These are phyloP conservation scores for Lanius ludovicianus DNA, from an alignment of 2,113 vertebrate species.

Conservation along the genomic window DNA sequence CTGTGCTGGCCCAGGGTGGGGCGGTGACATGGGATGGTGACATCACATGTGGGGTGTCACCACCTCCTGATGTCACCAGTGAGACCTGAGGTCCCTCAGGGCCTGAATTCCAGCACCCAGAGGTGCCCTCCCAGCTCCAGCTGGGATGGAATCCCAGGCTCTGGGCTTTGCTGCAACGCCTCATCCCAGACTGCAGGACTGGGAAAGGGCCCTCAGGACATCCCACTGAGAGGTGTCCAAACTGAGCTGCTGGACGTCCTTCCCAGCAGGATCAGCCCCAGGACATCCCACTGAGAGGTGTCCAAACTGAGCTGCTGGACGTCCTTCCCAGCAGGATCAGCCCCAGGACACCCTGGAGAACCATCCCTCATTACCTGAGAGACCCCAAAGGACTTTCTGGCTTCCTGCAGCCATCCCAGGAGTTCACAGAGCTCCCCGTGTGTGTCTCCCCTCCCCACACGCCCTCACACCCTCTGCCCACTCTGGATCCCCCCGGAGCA, in stretches of 20 bases:
- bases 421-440: not conserved
- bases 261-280: too few relatives aligned
- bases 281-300: not conserved
- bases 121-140: not conserved
- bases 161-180: not conserved
- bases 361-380: not conserved
- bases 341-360: not conserved
- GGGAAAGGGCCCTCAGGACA: not conserved
- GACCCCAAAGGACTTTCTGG: not conserved
- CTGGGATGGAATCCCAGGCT: not conserved
- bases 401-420: not conserved
- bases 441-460: not conserved
- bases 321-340: not conserved
- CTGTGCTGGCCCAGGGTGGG: not conserved
- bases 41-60: not conserved
- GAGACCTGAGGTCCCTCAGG: not conserved
- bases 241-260: too few relatives aligned
- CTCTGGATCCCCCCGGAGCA: not conserved
- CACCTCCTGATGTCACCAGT: not conserved
- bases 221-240: too few relatives aligned
- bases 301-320: not conserved
- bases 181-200: not conserved
- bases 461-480: not conserved
- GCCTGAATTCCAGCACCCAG: not conserved
- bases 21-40: not conserved